Conservation (phyloP, 2,113 vertebrate species). For the Mormoops blainvillei region DNA sequence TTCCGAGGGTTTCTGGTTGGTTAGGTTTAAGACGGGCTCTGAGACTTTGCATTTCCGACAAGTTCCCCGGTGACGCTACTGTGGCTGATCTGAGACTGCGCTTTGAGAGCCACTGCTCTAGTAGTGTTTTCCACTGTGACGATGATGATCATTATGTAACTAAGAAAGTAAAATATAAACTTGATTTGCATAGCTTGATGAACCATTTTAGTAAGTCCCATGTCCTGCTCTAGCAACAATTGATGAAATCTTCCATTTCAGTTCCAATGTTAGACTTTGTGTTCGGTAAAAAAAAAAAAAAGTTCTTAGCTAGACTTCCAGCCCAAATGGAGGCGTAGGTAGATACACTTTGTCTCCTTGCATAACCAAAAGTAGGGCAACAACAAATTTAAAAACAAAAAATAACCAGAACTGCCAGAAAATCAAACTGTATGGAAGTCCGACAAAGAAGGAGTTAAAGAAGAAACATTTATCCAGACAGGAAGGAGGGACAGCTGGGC, state of each 20-base stretch:
- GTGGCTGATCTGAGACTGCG: not conserved
- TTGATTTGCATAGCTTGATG: not conserved
- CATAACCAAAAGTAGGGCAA: too few species aligned
- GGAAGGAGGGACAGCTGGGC: too few species aligned
- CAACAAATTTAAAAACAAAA: too few species aligned
- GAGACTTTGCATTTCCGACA: not conserved
- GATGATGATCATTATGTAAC: not conserved
- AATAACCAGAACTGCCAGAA: too few species aligned
- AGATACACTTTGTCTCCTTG: too few species aligned
- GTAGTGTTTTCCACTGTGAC: too few species aligned
- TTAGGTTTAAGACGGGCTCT: not conserved
- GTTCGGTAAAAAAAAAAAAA: not conserved
- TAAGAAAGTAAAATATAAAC: not conserved
- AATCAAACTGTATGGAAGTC: too few species aligned
- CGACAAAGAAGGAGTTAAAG: too few species aligned
- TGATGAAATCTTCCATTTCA: not conserved
- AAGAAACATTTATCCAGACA: too few species aligned
- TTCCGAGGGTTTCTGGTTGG: not conserved
- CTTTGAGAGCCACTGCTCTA: not conserved
- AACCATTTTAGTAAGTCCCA: not conserved
- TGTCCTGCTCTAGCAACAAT: not conserved
- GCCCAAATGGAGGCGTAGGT: too few species aligned
- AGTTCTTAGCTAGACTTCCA: too few species aligned
- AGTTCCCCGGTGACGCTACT: not conserved
- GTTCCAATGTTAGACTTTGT: not conserved